Evolutionary conservation across 2,797 vertebrate genomes (phyloP).

Genomic region (Coreius guichenoti): DNA sequence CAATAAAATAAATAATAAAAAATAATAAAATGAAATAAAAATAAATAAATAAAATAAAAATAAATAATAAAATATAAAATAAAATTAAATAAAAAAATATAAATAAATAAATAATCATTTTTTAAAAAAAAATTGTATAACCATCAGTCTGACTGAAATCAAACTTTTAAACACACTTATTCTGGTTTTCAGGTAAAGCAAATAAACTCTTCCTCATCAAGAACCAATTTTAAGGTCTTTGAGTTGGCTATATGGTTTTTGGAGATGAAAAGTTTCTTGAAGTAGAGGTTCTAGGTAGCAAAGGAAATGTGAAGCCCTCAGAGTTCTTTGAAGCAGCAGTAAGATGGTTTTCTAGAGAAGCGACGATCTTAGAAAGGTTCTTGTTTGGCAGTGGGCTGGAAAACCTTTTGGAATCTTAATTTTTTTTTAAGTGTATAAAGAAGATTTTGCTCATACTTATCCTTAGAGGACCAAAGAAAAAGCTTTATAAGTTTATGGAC

Average conservation of each 20-base stretch:
- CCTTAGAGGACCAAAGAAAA: constrained; percentile 16
- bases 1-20: not conserved
- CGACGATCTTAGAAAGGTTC: not conserved
- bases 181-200: not conserved
- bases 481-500: constrained; percentile 2
- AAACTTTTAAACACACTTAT: not conserved
- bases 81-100: too few species aligned
- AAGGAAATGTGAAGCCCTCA: not conserved
- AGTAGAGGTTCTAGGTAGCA: not conserved
- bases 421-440: not conserved
- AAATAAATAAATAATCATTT: too few species aligned
- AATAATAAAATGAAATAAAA: not conserved
- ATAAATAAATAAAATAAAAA: not conserved
- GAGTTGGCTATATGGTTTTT: constrained; percentile 15
- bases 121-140: too few species aligned
- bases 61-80: too few species aligned
- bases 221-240: not conserved
- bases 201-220: not conserved
- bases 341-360: not conserved
- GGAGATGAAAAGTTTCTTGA: not conserved
- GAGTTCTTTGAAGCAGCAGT: not conserved
- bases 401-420: not conserved
- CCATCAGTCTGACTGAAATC: not conserved
- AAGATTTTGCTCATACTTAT: not conserved
- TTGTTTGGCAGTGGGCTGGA: not conserved